Evolutionary conservation across 35 echinoderm and acorn worm genomes (phyloP), one percentile per base, ranked within the genome.

Genomic region (Holothuria glaberrima): DNA sequence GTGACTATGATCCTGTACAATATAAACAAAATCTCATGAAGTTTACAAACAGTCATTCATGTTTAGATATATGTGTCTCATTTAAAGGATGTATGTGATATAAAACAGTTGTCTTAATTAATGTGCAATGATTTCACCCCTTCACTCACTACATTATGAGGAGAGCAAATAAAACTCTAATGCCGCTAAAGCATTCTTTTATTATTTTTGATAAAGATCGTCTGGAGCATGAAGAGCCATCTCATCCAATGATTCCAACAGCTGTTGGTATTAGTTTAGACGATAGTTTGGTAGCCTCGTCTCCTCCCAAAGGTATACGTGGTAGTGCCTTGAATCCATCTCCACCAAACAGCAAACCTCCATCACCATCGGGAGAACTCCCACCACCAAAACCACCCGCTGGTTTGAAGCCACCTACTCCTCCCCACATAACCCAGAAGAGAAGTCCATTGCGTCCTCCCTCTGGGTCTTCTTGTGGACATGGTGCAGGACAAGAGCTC

Each of bases 401-500:
- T 20, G 74, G 80, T 22, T 87, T 88, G 41, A 97, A 94, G 60
- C 61, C 64, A 0, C 68, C 62, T 21, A 79, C 78, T 13, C 75
- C 88, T 9, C 89, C 89, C n/a, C 93, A 90, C 17, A 91, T 63
- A 4, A 91, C 74, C 30, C 66, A 86, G 21, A 78, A 41, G 21
- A 89, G 88, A 59, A 89, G 86, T 46, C 78, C 59, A 30, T 41
- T 70, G 0, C 36, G 73, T 30, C 58, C 58, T 30, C 58, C 58
- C 28, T 64, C 61, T 4, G 82, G 57, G 14, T 90, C 91, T 28
- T 61, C 90, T 13, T 90, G 89, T 66, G 90, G 90, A 18, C 81
- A 91, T 54, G 85, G 73, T 30, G 95, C 92, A 3, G 95, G 95
- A 0, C 95, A 98, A 59, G 95, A 97, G 50, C 90, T 98, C 48